Conservation (phyloP, 2,797 vertebrate species). For the Steatocranus sp. region DNA sequence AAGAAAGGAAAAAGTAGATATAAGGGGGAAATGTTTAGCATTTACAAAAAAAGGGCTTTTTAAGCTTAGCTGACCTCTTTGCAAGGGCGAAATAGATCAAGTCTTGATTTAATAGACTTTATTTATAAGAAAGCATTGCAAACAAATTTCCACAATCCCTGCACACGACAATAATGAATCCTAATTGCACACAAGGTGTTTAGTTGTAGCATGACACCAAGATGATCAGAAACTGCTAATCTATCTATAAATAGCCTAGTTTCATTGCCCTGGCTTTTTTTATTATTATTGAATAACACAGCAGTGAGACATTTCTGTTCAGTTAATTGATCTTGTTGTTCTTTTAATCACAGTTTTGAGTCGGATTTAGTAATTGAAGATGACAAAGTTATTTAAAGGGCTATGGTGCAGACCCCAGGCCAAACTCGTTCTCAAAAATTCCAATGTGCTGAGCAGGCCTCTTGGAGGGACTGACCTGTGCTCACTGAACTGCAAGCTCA, state of each 20-base stretch:
- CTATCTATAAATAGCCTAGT: neutral
- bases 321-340: neutral
- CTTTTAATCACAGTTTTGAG: neutral
- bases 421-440: neutral
- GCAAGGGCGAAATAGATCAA: neutral
- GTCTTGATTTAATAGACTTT: neutral
- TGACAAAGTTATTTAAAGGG: neutral
- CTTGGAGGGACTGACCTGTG: neutral
- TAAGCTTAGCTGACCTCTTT: neutral
- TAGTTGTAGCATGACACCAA: neutral
- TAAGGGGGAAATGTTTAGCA: neutral
- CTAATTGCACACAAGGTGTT: neutral
- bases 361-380: neutral
- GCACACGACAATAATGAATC: neutral
- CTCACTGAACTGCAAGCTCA: neutral
- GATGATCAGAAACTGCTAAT: neutral
- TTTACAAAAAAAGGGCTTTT: neutral
- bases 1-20: neutral
- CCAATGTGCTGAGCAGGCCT: neutral
- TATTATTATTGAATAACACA: neutral
- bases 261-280: neutral
- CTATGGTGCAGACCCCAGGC: neutral
- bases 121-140: neutral
- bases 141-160: neutral
- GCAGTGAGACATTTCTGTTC: neutral